phyloP scores from a whole-genome alignment of 2,113 vertebrate genomes.

The Charadrius vociferus region DNA sequence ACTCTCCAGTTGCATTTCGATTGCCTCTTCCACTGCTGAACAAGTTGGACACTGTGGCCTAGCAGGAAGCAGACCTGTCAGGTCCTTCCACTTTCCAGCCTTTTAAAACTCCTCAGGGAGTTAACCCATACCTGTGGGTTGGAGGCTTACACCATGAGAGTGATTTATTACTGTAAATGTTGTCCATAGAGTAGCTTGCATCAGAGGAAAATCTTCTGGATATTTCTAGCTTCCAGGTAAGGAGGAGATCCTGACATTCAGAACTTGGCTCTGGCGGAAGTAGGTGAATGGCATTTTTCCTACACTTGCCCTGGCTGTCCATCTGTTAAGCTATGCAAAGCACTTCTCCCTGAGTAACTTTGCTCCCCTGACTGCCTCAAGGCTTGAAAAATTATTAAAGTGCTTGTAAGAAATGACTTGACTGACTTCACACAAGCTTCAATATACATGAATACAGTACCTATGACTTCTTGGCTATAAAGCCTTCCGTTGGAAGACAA shows the following conservation, averaged over 20 bases:
- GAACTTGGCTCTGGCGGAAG: neutral
- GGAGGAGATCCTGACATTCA: neutral
- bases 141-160: neutral
- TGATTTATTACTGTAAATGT: neutral
- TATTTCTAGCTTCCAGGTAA: neutral
- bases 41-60: neutral
- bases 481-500: neutral
- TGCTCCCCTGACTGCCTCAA: neutral
- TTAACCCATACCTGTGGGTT: neutral
- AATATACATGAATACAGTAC: neutral
- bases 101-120: neutral
- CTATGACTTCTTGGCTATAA: neutral
- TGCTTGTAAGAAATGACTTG: neutral
- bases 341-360: neutral
- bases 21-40: neutral
- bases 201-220: neutral
- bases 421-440: neutral
- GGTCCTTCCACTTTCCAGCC: conserved; percentile 28
- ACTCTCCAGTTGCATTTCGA: neutral
- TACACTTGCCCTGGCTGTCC: neutral
- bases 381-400: neutral
- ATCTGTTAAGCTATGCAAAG: neutral
- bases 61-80: neutral
- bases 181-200: neutral
- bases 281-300: neutral